Evolutionary conservation across 1,140 invertebrate genomes (phyloP).

Genomic region (Leptopilina boulardi): DNA sequence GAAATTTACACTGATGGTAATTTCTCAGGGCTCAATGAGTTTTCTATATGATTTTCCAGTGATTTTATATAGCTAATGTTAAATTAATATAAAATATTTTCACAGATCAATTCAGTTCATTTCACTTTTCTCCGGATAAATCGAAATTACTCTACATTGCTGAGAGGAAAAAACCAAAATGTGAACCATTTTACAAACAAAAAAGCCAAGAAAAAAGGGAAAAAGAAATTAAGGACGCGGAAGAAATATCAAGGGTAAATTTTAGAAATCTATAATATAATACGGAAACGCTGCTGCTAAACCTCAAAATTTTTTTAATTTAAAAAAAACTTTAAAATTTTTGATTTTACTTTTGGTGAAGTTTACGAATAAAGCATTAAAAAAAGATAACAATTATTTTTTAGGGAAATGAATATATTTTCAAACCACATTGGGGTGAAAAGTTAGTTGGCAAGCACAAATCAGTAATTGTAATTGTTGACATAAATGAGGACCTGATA

Average conservation of each 20-base stretch:
- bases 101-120: slow-evolving; percentile 83
- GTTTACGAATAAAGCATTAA: no score
- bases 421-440: slow-evolving; percentile 89
- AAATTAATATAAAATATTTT: slow-evolving; percentile 44
- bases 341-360: no score
- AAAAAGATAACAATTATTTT: no score
- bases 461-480: slow-evolving; percentile 83
- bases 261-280: no score
- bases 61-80: no score
- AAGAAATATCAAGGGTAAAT: slow-evolving; percentile 60
- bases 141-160: slow-evolving; percentile 86
- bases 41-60: no score
- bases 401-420: slow-evolving; percentile 86
- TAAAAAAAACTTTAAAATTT: no score
- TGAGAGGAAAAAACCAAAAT: slow-evolving; percentile 86
- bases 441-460: slow-evolving; percentile 81
- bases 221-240: slow-evolving; percentile 68
- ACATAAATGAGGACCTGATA: slow-evolving; percentile 78
- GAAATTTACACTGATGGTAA: slow-evolving; percentile 85
- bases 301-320: no score
- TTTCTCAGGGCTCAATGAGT: slow-evolving; percentile 47
- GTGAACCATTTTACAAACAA: slow-evolving; percentile 84
- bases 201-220: slow-evolving; percentile 74
- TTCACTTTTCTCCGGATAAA: slow-evolving; percentile 85
- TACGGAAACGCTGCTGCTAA: no score